A percentile compares a stretch with the other conserved stretches of the same genome.
Conservation (phyloP, 2,113 vertebrate species). For the rabbit (Oryctolagus cuniculus) region mOryCun1.1 NC_091440.1:134347501-134348000, state of each 20-base stretch:
- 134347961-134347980: background rate
- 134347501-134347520: constrained; percentile 8
- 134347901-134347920: background rate
- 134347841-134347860: background rate
- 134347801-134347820: background rate
- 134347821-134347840: background rate
- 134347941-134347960: background rate
- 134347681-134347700: background rate
- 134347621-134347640: background rate
- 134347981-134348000: background rate
- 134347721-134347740: background rate
- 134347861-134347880: background rate
- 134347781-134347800: background rate
- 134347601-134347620: background rate
- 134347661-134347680: background rate
- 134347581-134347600: background rate
- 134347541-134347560: background rate
- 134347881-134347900: background rate
- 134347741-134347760: background rate
- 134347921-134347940: background rate
- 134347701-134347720: background rate
- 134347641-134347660: background rate
- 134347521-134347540: constrained; percentile 15
- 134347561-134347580: background rate
- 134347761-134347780: background rate